Evolutionary conservation across 1,140 invertebrate species (phyloP).

Genomic region (Eupeodes corollae): DNA sequence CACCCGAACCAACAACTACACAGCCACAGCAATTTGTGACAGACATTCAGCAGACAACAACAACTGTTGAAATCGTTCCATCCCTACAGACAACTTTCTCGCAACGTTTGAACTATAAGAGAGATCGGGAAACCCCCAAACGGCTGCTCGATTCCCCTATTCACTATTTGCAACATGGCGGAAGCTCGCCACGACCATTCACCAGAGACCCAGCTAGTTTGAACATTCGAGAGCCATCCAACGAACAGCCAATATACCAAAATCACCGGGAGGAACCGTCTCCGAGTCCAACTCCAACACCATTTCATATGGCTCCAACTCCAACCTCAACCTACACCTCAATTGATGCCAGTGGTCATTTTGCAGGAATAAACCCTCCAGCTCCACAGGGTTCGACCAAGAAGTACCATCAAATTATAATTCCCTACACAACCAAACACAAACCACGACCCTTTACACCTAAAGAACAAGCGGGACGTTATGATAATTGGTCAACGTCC

Average conservation of each 20-base stretch:
- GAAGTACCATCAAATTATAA: slow-evolving; percentile 57
- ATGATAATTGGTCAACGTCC: slow-evolving; percentile 11
- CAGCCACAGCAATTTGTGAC: neutral
- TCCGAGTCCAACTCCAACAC: neutral
- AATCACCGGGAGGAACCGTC: neutral
- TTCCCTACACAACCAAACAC: slow-evolving; percentile 59
- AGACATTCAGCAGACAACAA: neutral
- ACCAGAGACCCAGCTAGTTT: slow-evolving; percentile 29
- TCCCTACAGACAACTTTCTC: neutral
- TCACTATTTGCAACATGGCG: slow-evolving; percentile 11
- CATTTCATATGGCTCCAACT: slow-evolving; percentile 21
- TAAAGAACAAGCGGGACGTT: slow-evolving; percentile 18
- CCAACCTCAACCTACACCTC: slow-evolving; percentile 32
- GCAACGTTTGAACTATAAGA: slow-evolving; percentile 1
- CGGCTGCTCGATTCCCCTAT: slow-evolving; percentile 31
- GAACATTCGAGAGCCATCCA: slow-evolving; percentile 10
- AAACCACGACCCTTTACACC: slow-evolving; percentile 44
- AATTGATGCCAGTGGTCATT: slow-evolving; percentile 29
- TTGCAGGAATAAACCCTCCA: slow-evolving; percentile 30
- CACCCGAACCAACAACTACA: neutral
- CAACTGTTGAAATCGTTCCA: neutral
- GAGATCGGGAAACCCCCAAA: slow-evolving; percentile 24
- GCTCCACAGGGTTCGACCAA: slow-evolving; percentile 36
- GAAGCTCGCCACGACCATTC: slow-evolving; percentile 18
- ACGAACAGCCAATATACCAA: neutral